A percentile compares a stretch with the other conserved stretches of the same genome.
These are phyloP conservation scores for Drosophila lacicola DNA, from an alignment of 2,888 invertebrate genomes.

Conservation along the genomic window DNA sequence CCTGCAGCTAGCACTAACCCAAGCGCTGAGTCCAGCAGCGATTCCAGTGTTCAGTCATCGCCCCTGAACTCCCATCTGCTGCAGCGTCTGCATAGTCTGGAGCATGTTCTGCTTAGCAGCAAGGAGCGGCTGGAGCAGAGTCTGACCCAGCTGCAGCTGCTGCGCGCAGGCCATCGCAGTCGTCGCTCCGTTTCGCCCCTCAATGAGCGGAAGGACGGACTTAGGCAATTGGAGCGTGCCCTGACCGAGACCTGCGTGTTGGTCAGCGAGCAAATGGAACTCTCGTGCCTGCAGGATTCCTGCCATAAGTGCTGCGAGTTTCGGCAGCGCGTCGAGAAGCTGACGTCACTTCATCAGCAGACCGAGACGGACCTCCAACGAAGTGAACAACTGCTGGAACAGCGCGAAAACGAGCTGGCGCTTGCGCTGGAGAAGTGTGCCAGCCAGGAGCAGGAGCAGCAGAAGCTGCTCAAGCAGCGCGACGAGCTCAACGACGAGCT, in stretches of 20 bases:
- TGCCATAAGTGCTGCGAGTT: conserved; percentile 87
- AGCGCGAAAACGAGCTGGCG: conserved; percentile 81
- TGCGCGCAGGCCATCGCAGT: conserved; percentile 87
- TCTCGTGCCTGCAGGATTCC: conserved; percentile 86
- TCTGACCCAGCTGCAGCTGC: conserved; percentile 87
- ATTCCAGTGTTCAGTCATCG: conserved; percentile 49
- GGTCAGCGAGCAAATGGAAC: conserved; percentile 81
- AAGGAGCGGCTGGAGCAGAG: conserved; percentile 90
- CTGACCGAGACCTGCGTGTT: conserved; percentile 88
- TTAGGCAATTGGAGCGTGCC: conserved; percentile 88
- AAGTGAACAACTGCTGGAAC: conserved; percentile 82
- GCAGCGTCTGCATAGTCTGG: conserved; percentile 87
- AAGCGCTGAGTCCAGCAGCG: conserved; percentile 85
- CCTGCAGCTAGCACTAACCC: conserved; percentile 88
- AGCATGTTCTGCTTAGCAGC: conserved; percentile 88
- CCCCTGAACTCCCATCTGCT: conserved; percentile 86
- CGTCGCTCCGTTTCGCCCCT: conserved; percentile 88
- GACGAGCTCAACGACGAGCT: conserved; percentile 86
- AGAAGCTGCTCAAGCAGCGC: conserved; percentile 82
- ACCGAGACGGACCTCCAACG: conserved; percentile 79
- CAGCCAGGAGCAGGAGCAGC: conserved; percentile 84
- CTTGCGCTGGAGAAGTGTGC: conserved; percentile 83
- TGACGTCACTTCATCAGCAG: conserved; percentile 84
- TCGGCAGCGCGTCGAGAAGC: conserved; percentile 86
- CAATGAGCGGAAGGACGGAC: conserved; percentile 88